phyloP scores from a whole-genome alignment of 53 echinoderm and acorn worm species.

The Glandiceps talaboti region DNA sequence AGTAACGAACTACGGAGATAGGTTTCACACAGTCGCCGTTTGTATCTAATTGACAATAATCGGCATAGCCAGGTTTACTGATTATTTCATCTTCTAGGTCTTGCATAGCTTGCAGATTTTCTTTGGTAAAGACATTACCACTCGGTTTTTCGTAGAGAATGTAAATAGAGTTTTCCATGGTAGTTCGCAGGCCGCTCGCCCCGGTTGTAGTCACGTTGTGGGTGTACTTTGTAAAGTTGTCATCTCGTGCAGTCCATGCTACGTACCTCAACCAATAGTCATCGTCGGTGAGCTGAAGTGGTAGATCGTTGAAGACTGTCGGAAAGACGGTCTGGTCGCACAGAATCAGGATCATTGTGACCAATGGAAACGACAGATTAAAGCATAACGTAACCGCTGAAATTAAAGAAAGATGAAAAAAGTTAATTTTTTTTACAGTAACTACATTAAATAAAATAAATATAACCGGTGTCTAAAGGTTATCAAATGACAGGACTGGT shows the following conservation, averaged over 20 bases:
- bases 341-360: neutral
- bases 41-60: neutral
- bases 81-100: neutral
- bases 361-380: neutral
- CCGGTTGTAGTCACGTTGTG: neutral
- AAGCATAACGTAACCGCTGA: neutral
- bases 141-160: neutral
- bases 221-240: neutral
- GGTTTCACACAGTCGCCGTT: neutral
- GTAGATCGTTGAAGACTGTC: neutral
- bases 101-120: neutral
- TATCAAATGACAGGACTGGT: no score
- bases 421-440: neutral
- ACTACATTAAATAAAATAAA: no score
- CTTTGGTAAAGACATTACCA: slow-evolving; percentile 2
- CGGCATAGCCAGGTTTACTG: neutral
- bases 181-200: neutral
- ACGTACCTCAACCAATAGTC: neutral
- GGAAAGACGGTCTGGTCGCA: slow-evolving; percentile 1
- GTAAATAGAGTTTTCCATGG: neutral
- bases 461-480: no score
- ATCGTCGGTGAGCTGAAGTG: neutral
- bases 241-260: slow-evolving; percentile 1
- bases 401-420: neutral
- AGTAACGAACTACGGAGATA: neutral